Evolutionary conservation across 2,888 invertebrate species (phyloP), one percentile per base, ranked within the genome.

Genomic region (Aphidoletes aphidimyza): DNA sequence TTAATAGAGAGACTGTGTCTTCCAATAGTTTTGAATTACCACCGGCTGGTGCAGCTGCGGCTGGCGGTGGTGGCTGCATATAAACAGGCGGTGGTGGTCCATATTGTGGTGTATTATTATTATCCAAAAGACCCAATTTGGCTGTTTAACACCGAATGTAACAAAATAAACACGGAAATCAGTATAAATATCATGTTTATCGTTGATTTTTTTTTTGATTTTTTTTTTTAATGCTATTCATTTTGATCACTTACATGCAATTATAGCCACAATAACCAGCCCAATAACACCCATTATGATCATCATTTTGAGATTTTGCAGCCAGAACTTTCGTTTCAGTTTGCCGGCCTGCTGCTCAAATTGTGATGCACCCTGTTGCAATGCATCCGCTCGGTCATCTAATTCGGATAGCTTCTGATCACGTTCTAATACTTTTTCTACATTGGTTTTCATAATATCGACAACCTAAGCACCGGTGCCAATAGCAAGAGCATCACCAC

Each of bases 291-390:
- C 96, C 92, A 96, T 94, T 88, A 96, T 95, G 88, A 96, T 95
- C 96, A 96, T 96, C 96, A 96, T 96, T 94, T 98, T 98, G 88
- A 98, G 92, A 91, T 98, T 98, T 91, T 98, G 97, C 94, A 97
- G 94, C 98, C 98, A 98, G 90, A 96, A 98, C 91, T 98, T 98
- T 89, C 97, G 93, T 91, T 98, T 98, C 90, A 98, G 92, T 92
- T 98, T 98, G 88, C 98, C 98, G 85, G 98, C 98, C 90, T 97
- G 97, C 88, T 98, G 97, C 90, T 98, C 98, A 90, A 98, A 98
- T 88, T 98, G 97, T 88, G 98, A 97, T 84, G 97, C 97, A 78
- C 97, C 97, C 89, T 97, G 95, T 89, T 97, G 97, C 85, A 97
- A 91, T 85, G 97, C 98, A 92, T 98, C 98, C 89, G 98, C 98